Percentiles rank a stretch among this genome's conserved stretches.
phyloP scores from a whole-genome alignment of 2,797 vertebrate genomes.

The Smutsia gigantea region DNA sequence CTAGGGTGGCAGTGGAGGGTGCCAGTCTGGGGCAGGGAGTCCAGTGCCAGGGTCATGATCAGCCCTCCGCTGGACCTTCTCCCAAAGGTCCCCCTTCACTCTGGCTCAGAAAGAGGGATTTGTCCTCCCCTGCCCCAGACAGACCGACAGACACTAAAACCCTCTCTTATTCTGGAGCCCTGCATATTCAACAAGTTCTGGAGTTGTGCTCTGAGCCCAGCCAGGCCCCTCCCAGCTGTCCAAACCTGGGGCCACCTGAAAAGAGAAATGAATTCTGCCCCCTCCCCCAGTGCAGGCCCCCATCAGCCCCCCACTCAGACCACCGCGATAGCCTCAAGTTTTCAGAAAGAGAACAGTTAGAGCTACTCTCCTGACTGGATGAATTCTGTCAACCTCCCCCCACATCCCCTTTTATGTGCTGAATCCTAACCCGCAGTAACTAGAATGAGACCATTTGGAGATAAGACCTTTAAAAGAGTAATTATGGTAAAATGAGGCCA shows the following conservation, averaged over 20 bases:
- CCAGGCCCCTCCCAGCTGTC: not conserved
- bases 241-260: not conserved
- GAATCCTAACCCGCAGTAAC: not conserved
- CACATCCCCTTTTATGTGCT: not conserved
- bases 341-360: not conserved
- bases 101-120: not conserved
- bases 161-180: not conserved
- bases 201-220: not conserved
- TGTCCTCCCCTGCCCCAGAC: not conserved
- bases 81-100: not conserved
- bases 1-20: not conserved
- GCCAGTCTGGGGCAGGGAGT: not conserved
- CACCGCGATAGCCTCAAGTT: not conserved
- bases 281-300: too few species aligned
- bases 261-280: not conserved
- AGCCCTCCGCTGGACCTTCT: not conserved
- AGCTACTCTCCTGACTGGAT: not conserved
- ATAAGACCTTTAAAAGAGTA: not conserved
- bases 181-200: not conserved
- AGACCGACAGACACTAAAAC: not conserved
- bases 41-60: not conserved
- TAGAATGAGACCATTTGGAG: not conserved
- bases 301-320: not conserved
- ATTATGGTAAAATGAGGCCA: not conserved
- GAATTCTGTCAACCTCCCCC: not conserved